phyloP scores from a whole-genome alignment of 1,140 invertebrate species.

The Drosophila azteca region DNA sequence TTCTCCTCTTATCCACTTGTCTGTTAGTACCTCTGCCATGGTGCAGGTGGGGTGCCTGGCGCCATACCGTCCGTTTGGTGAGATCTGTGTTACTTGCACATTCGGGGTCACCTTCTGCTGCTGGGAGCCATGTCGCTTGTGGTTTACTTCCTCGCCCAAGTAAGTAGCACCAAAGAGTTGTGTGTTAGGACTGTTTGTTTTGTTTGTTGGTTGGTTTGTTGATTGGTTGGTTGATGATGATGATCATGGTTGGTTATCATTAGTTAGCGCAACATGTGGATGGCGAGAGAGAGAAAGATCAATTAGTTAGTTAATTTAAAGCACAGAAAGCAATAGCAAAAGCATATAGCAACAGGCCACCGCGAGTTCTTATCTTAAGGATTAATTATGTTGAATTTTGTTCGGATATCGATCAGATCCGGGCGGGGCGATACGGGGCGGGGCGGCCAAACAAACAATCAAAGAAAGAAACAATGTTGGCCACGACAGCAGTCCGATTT shows the following conservation, averaged over 20 bases:
- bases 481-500: constrained; percentile 43
- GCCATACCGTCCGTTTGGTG: constrained; percentile 85
- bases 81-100: constrained; percentile 75
- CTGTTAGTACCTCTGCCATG: constrained; percentile 86
- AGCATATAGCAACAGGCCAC: constrained; percentile 48
- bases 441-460: constrained; percentile 29
- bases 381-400: too few species aligned
- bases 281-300: constrained; percentile 4
- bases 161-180: constrained; percentile 82
- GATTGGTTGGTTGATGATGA: constrained; percentile 43
- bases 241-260: constrained; percentile 44
- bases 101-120: constrained; percentile 37
- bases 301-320: constrained; percentile 6
- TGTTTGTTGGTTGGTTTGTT: constrained; percentile 4
- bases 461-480: constrained; percentile 14
- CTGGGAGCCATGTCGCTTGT: constrained; percentile 44
- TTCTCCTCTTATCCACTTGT: not conserved
- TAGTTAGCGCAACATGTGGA: constrained; percentile 61
- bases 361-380: not conserved
- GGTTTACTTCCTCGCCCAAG: constrained; percentile 71
- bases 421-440: constrained; percentile 1
- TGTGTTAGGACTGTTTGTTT: constrained; percentile 78
- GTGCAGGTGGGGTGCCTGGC: constrained; percentile 87
- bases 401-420: constrained; percentile 20
- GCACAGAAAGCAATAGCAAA: constrained; percentile 19